These are phyloP conservation scores for Tetragnatha montana DNA, from an alignment of 2,888 invertebrate species.

Conservation along the genomic window DNA sequence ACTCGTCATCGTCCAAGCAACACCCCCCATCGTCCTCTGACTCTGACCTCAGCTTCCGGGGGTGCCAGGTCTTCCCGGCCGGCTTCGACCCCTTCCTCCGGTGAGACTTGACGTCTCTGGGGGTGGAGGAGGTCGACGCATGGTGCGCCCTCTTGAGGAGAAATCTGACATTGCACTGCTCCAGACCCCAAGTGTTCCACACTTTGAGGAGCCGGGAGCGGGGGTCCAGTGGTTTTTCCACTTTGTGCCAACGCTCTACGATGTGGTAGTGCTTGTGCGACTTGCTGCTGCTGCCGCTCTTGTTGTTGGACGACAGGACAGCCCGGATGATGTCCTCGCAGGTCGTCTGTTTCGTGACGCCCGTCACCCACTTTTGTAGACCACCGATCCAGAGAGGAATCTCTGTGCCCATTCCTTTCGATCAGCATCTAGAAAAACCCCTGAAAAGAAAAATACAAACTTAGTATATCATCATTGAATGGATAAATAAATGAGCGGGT, in stretches of 20 bases:
- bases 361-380: slow-evolving; percentile 87
- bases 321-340: slow-evolving; percentile 87
- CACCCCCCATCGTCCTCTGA: slow-evolving; percentile 69
- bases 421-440: slow-evolving; percentile 64
- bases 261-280: slow-evolving; percentile 82
- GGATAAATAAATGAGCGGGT: too few relatives aligned
- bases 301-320: slow-evolving; percentile 78
- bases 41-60: slow-evolving; percentile 61
- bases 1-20: slow-evolving; percentile 74
- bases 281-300: slow-evolving; percentile 80
- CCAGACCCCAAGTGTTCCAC: slow-evolving; percentile 87
- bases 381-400: slow-evolving; percentile 86
- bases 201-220: slow-evolving; percentile 86
- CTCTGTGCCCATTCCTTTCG: slow-evolving; percentile 77
- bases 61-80: slow-evolving; percentile 64
- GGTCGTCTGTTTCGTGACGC: slow-evolving; percentile 85
- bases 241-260: slow-evolving; percentile 82
- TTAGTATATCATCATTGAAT: too few relatives aligned
- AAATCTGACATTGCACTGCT: slow-evolving; percentile 80
- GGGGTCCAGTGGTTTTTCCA: slow-evolving; percentile 81
- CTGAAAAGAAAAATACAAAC: slow-evolving; percentile 11
- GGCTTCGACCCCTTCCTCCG: slow-evolving; percentile 53
- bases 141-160: slow-evolving; percentile 74
- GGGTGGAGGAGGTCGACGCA: slow-evolving; percentile 65
- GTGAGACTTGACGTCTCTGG: slow-evolving; percentile 68